Evolutionary conservation across 2,113 vertebrate species (phyloP).

Genomic region (Ursus arctos): DNA sequence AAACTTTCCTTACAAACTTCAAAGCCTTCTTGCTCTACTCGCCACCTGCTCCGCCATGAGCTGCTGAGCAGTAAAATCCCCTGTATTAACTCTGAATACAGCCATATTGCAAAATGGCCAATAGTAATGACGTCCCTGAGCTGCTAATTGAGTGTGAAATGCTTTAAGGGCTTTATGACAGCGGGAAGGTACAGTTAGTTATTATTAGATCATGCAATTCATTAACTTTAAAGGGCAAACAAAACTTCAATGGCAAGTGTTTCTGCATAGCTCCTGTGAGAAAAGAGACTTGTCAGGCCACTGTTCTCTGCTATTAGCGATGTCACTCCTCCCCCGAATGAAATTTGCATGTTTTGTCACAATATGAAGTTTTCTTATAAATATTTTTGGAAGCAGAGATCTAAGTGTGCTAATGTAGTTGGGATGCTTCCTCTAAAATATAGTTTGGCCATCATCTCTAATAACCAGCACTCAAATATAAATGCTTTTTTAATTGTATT

Average conservation of each 20-base stretch:
- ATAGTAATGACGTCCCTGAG: constrained; percentile 78
- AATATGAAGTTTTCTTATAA: constrained; percentile 40
- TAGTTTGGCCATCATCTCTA: constrained; percentile 48
- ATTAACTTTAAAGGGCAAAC: constrained; percentile 83
- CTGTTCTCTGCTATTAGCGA: constrained; percentile 3
- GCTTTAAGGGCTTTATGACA: constrained; percentile 84
- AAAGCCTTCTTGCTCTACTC: constrained; percentile 1
- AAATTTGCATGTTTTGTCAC: constrained; percentile 45
- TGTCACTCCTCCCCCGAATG: background rate
- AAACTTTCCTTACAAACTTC: constrained; percentile 41
- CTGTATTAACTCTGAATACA: constrained; percentile 76
- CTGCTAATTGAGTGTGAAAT: constrained; percentile 85
- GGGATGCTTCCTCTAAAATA: background rate
- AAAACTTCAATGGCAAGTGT: constrained; percentile 59
- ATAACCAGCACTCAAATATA: background rate
- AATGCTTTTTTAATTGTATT: constrained; percentile 49
- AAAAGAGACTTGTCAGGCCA: constrained; percentile 61
- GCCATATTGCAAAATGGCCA: constrained; percentile 78
- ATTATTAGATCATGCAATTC: constrained; percentile 75
- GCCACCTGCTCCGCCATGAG: background rate
- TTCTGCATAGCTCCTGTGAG: constrained; percentile 54
- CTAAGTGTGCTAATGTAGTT: background rate
- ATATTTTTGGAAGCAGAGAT: constrained; percentile 35
- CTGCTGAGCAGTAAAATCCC: constrained; percentile 68
- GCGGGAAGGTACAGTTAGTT: constrained; percentile 76